Evolutionary conservation across 2,797 vertebrate genomes (phyloP).

Genomic region (Florisuga fusca): DNA sequence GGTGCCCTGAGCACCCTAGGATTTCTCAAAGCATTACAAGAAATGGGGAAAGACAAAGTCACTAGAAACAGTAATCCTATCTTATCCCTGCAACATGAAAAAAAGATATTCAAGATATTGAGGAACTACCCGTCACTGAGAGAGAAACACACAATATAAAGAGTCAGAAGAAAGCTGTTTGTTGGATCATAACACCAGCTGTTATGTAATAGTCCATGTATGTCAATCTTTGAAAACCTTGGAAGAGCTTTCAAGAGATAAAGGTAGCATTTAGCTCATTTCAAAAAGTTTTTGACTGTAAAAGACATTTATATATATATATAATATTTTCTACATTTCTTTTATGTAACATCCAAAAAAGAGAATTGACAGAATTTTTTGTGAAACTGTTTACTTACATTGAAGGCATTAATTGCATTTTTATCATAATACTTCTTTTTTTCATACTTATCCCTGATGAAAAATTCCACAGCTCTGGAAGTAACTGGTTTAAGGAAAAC

Average conservation of each 20-base stretch:
- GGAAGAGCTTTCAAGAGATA: neutral
- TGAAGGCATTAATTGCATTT: constrained; percentile 83
- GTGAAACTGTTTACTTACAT: constrained; percentile 85
- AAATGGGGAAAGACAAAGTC: neutral
- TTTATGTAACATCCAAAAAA: neutral
- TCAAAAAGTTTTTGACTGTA: neutral
- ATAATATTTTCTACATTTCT: neutral
- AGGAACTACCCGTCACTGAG: neutral
- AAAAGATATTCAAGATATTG: neutral
- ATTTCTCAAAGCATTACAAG: neutral
- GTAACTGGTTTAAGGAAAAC: constrained; percentile 83
- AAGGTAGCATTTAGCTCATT: neutral
- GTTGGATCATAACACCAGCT: neutral
- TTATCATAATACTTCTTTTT: constrained; percentile 97
- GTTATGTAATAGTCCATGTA: neutral
- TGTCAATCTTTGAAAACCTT: neutral
- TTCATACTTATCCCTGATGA: constrained; percentile 99
- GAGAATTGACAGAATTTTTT: neutral
- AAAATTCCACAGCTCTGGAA: constrained; percentile 96
- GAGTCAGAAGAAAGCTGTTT: neutral
- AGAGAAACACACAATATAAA: neutral
- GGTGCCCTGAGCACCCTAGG: neutral
- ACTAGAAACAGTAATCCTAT: neutral
- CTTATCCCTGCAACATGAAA: neutral
- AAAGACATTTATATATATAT: neutral